Base-by-base conservation (phyloP, 2,888 invertebrate species). In the Trissoscelio sp. region DNA sequence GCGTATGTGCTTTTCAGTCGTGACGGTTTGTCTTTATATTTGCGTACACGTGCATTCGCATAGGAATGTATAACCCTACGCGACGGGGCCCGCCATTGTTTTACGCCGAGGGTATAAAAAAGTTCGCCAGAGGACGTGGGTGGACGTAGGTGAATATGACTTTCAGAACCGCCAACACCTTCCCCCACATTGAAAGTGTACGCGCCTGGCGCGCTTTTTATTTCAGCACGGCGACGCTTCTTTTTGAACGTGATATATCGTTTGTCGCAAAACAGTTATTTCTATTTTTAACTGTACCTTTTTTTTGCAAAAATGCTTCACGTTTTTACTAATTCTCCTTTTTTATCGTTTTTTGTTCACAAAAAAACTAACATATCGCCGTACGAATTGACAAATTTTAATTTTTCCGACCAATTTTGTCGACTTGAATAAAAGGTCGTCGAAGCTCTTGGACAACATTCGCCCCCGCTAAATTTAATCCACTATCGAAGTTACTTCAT, bases 61-160 rank as follows among this genome's bases (percentile, higher is more conserved):
- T 69, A 73, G 73, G 53, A 77, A 83, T 80, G 60, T 78, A 73
- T 72, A 73, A 75, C 80, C 79, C 82, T 80, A 69, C 77, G 57
- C 60, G 74, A 78, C 78, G 73, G 39, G 67, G 69, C 62, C 72
- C 79, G 82, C 82, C 75, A 83, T 83, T 83, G 83, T 81, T 83
- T 83, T 83, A 72, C 48, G 72, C 53, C 72, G 79, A 74, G 78
- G 80, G 80, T 78, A 81, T 81, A 77, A 77, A 81, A 82, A 80
- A 80, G 73, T 80, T 78, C 12, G 80, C 74, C 69, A 48, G 66
- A 75, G 75, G 66, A 83, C 80, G 82, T 80, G 78, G 82, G 80
- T 78, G 82, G 82, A 80, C 82, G 82, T 79, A 79, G 82, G 83
- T 80, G 83, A 80, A 78, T 83, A 78, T 79, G 79, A 79, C 78